These are phyloP conservation scores for Morbakka virulenta DNA, from an alignment of 30 jellyfish, hydroid and myxozoan genomes.

Conservation along the genomic window DNA sequence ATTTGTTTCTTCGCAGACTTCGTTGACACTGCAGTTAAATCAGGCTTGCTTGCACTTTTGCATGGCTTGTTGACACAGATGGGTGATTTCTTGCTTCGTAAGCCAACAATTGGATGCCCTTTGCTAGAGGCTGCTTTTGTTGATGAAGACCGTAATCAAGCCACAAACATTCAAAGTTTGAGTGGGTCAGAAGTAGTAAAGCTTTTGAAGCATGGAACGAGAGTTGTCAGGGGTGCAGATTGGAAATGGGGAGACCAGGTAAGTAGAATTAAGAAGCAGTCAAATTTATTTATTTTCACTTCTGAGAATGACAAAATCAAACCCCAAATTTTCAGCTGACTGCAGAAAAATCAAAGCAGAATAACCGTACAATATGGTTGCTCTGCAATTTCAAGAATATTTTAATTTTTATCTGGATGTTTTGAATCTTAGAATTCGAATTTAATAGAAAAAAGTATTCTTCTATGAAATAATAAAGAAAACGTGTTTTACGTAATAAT, in stretches of 20 bases:
- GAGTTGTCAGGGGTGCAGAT: constrained; percentile 87
- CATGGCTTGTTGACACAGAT: constrained; percentile 35
- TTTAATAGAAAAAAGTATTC: too few relatives aligned
- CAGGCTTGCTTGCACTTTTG: constrained; percentile 64
- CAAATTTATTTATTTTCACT: too few relatives aligned
- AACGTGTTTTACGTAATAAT: too few relatives aligned
- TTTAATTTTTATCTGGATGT: background rate
- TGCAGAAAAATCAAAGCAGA: too few relatives aligned
- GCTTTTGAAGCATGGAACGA: constrained; percentile 73
- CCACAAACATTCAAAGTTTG: constrained; percentile 60
- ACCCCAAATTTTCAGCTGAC: too few relatives aligned
- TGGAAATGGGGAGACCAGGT: constrained; percentile 99
- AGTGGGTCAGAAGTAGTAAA: constrained; percentile 79
- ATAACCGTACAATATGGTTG: too few relatives aligned
- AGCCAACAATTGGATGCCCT: constrained; percentile 22
- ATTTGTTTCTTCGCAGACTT: constrained; percentile 70
- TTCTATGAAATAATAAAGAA: too few relatives aligned
- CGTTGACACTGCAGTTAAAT: constrained; percentile 63
- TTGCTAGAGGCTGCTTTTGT: constrained; percentile 60
- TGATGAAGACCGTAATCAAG: constrained; percentile 67
- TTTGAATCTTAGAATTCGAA: too few relatives aligned
- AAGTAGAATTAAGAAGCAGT: background rate
- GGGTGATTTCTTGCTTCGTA: constrained; percentile 27
- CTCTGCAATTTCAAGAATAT: background rate
- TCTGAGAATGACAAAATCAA: too few relatives aligned